These are phyloP conservation scores for Erebia aethiops DNA, from an alignment of 2,888 invertebrate genomes.

Conservation along the genomic window DNA sequence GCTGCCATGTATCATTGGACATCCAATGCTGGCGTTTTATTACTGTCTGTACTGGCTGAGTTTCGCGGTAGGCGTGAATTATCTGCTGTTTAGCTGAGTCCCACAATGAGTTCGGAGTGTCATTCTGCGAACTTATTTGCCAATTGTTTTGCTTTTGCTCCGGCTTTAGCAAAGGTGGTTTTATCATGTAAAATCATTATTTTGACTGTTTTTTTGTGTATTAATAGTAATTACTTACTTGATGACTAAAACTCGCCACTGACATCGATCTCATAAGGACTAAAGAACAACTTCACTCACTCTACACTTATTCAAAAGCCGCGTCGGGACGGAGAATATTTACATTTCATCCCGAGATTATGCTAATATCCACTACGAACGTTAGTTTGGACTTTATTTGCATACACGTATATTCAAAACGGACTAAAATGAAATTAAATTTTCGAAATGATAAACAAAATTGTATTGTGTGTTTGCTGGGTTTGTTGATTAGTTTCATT, in stretches of 20 bases:
- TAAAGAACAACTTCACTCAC: not conserved
- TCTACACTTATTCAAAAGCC: constrained; percentile 7
- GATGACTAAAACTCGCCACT: not conserved
- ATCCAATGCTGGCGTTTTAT: too few species aligned
- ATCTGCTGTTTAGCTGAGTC: too few species aligned
- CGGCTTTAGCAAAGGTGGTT: too few species aligned
- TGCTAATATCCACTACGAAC: constrained; percentile 30
- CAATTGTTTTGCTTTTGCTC: too few species aligned
- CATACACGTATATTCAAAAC: constrained; percentile 21
- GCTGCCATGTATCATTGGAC: too few species aligned
- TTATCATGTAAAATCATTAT: too few species aligned
- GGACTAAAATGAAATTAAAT: constrained; percentile 17
- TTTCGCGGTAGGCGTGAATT: too few species aligned
- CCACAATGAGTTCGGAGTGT: too few species aligned
- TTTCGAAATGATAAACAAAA: constrained; percentile 11
- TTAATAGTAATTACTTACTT: not conserved
- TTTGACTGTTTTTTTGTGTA: too few species aligned
- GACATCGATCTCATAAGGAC: not conserved
- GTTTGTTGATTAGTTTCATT: not conserved
- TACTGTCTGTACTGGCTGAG: too few species aligned
- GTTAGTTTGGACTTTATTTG: constrained; percentile 33
- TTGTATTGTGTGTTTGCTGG: not conserved
- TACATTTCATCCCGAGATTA: constrained; percentile 34
- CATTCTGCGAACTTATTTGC: too few species aligned
- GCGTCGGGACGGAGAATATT: constrained; percentile 18